Conservation (phyloP, 2,888 invertebrate genomes). For the Macaria notata region DNA sequence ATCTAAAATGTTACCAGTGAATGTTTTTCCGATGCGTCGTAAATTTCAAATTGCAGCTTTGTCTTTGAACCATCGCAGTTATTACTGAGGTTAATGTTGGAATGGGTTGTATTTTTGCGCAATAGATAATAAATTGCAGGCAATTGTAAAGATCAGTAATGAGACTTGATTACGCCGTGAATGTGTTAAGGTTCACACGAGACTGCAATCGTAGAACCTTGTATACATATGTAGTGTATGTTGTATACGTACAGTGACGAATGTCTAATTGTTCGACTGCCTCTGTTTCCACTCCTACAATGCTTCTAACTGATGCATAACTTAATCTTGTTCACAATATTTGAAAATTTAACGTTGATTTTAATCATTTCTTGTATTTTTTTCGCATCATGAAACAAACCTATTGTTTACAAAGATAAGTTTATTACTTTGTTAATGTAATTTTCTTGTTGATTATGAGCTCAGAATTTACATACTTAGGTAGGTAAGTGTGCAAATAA, state of each 20-base stretch:
- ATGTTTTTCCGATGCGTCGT: conserved; percentile 18
- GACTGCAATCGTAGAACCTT: conserved; percentile 67
- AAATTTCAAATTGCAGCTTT: conserved; percentile 16
- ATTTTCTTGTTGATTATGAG: too few species aligned
- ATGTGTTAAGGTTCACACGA: conserved; percentile 69
- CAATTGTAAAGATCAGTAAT: conserved; percentile 56
- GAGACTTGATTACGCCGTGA: conserved; percentile 54
- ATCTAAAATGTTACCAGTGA: conserved; percentile 19
- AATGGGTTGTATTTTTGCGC: conserved; percentile 37
- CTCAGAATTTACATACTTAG: too few species aligned
- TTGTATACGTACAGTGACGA: conserved; percentile 61
- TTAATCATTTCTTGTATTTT: too few species aligned
- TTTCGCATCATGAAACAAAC: too few species aligned
- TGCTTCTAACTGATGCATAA: conserved; percentile 4
- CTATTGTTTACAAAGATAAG: too few species aligned
- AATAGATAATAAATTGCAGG: conserved; percentile 46
- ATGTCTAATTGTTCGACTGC: conserved; percentile 62
- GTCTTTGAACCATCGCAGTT: conserved; percentile 18
- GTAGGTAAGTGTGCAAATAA: too few species aligned
- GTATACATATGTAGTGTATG: conserved; percentile 27
- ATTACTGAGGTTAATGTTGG: conserved; percentile 24
- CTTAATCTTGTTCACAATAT: not conserved
- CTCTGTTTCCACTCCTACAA: conserved; percentile 21
- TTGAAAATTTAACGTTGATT: too few species aligned
- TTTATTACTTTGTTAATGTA: too few species aligned